A percentile compares a stretch with the other conserved stretches of the same genome.
Conservation (phyloP, 2,113 vertebrate species). For the Erinaceus europaeus region DNA sequence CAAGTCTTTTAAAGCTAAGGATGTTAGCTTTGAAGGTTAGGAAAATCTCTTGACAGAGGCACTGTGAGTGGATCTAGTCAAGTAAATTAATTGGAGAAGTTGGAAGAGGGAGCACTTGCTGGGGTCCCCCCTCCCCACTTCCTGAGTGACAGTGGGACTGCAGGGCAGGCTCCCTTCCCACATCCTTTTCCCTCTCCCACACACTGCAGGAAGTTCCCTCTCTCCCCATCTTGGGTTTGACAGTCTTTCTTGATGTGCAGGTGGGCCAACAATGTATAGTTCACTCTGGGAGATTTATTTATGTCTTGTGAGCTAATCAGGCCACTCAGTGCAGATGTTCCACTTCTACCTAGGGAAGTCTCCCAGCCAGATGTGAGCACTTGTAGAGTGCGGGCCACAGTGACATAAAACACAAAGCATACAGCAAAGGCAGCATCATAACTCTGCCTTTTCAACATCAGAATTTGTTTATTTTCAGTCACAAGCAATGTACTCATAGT, state of each 20-base stretch:
- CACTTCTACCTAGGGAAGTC: conserved; percentile 6
- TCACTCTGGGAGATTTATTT: conserved; percentile 36
- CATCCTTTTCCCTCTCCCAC: neutral
- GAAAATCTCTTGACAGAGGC: no score
- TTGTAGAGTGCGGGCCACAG: neutral
- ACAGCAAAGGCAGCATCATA: neutral
- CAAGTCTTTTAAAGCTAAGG: no score
- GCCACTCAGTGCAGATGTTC: conserved; percentile 11
- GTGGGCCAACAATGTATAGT: conserved; percentile 3
- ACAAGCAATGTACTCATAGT: neutral
- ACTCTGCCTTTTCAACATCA: neutral
- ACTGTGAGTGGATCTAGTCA: neutral
- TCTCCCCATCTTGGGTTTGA: neutral
- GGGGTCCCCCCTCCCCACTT: neutral
- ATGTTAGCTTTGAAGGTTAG: neutral
- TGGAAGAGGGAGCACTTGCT: neutral
- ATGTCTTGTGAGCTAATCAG: conserved; percentile 10
- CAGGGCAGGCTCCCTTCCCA: neutral
- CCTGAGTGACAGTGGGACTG: fast-evolving
- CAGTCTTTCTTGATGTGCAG: conserved; percentile 42
- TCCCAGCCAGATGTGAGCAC: neutral
- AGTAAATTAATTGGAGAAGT: neutral
- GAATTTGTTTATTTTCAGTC: neutral
- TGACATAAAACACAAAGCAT: neutral
- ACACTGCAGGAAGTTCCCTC: neutral